Conservation (phyloP, 1,140 invertebrate genomes). For the Halyomorpha halys region DNA sequence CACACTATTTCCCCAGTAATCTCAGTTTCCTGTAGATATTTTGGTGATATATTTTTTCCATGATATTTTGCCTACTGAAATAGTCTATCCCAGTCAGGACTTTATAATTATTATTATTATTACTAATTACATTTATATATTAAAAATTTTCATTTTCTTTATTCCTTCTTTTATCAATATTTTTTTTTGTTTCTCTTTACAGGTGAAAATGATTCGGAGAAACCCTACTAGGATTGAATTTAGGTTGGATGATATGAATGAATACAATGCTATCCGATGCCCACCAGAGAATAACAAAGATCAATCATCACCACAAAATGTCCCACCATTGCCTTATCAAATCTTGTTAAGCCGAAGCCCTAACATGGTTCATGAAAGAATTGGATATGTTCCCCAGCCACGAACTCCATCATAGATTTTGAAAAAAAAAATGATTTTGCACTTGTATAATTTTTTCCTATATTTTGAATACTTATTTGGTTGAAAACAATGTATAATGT, state of each 20-base stretch:
- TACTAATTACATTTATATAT: too few relatives aligned
- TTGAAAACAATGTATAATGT: too few relatives aligned
- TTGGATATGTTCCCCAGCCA: constrained; percentile 29
- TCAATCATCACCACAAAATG: constrained; percentile 18
- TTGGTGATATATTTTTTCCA: too few relatives aligned
- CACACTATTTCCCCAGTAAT: too few relatives aligned
- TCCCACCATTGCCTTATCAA: constrained; percentile 22
- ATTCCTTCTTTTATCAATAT: too few relatives aligned
- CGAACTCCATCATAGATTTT: constrained; percentile 21
- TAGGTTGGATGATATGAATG: constrained; percentile 29
- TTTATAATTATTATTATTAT: too few relatives aligned
- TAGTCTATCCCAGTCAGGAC: too few relatives aligned
- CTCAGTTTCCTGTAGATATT: too few relatives aligned
- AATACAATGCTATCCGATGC: constrained; percentile 24
- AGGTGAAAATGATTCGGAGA: constrained; percentile 28
- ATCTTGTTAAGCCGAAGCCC: constrained; percentile 19
- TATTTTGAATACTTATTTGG: too few relatives aligned
- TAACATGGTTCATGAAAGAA: constrained; percentile 29
- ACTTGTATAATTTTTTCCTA: too few relatives aligned
- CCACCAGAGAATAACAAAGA: constrained; percentile 23
- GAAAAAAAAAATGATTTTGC: not conserved
- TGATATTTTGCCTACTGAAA: too few relatives aligned
- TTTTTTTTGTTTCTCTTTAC: not conserved
- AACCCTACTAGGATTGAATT: constrained; percentile 30
- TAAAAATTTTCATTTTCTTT: too few relatives aligned